Base-by-base conservation (phyloP, 53 echinoderm and acorn worm genomes). In the Pentamera pediparva region DNA sequence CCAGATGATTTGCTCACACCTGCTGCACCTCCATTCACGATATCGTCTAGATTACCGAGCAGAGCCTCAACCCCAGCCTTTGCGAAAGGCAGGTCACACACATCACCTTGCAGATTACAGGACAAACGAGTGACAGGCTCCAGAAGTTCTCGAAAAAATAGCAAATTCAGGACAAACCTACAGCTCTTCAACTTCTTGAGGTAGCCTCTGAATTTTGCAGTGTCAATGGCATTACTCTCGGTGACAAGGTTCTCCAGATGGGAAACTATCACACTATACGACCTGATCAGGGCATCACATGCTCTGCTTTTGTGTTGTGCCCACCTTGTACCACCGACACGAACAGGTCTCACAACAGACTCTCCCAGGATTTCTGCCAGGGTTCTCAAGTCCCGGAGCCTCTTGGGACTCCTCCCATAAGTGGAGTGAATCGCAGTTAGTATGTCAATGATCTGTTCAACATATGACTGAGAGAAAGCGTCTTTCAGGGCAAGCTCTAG, bases 261-360 rank as follows among this genome's bases (percentile, higher is more conserved):
- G 24, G 62, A 32, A 60, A 81, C 51, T 15, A 76, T 81, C 40
- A 59, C 80, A 63, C 59, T 54, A 80, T 80, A 80, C 41, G 72
- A 79, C 70, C n/a, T 54, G 54, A 54, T 18, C n/a, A 0, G n/a
- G 10, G 54, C 54, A 54, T 54, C 54, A 54, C 54, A 54, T 54
- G 54, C 54, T 54, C 54, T 54, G 54, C 10, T 54, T 54, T 54
- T 54, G n/a, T 54, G 1, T 0, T 54, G 54, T 54, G 54, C 54
- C 54, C 54, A 54, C 54, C 54, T 54, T 54, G 1, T 54, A 2
- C 3, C 54, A 54, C 1, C 7, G 54, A 2, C 2, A 9, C 54
- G 10, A 9, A 54, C 54, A 13, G 54, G 54, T 18, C n/a, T 54
- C 7, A 1, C 54, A 54, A 54, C 3, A 54, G 54, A 10, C 10